Base-by-base conservation (phyloP, 2,797 vertebrate genomes). In the Discoglossus pictus region DNA sequence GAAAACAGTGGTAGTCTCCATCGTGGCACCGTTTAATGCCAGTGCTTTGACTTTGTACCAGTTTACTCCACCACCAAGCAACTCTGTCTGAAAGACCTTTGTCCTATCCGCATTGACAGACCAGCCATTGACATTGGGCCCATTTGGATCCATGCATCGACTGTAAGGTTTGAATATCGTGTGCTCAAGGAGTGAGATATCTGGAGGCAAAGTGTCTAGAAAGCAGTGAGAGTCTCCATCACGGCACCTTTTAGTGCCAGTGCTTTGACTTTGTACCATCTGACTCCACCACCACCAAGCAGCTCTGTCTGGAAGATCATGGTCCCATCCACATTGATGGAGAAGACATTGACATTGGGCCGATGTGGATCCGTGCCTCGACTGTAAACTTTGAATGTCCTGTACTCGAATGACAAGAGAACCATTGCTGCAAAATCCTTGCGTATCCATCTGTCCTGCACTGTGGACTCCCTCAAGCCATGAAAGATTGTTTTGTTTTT, bases 131-230 rank as follows among this genome's bases (percentile, higher is more conserved):
- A n/a, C n/a, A n/a, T n/a, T n/a, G n/a, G n/a, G n/a, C n/a, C n/a
- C n/a, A n/a, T n/a, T n/a, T n/a, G n/a, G n/a, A n/a, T n/a, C n/a
- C n/a, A n/a, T n/a, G n/a, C n/a, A n/a, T n/a, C n/a, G n/a, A n/a
- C 18, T 15, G 27, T 7, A n/a, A 18, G 27, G 13, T 25, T 35
- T 12, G 23, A 46, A 24, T 18, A 18, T 61, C 13, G 6, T 44
- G n/a, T n/a, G n/a, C n/a, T n/a, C n/a, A n/a, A n/a, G 7, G 15
- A 61, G 64, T 69, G 73, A 74, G 47, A 69, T 65, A 63, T 16
- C 61, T 76, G 69, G 50, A 17, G 82, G 77, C 82, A 75, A 76
- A 83, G 80, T 77, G 78, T 83, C 66, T 77, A n/a, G n/a, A n/a
- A n/a, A n/a, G n/a, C n/a, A n/a, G n/a, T n/a, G n/a, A n/a, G n/a